Evolutionary conservation across 1,140 invertebrate genomes (phyloP).

Genomic region (Zaprionus lachaisei): DNA sequence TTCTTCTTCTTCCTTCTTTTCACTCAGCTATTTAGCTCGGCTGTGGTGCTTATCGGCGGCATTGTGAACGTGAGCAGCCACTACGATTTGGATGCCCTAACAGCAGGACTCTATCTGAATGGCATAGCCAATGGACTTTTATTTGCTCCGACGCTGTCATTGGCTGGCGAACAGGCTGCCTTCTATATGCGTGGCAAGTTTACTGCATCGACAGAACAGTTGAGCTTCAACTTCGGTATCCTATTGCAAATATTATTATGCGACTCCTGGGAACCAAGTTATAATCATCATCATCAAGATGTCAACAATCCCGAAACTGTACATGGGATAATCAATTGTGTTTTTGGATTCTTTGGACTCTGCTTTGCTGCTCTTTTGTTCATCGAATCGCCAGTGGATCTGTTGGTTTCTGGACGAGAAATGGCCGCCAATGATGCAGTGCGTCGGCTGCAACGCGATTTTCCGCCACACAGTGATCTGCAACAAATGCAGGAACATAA

Average conservation of each 20-base stretch:
- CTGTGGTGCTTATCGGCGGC: constrained; percentile 49
- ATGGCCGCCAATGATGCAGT: constrained; percentile 49
- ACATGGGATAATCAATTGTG: constrained; percentile 39
- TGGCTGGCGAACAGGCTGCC: constrained; percentile 52
- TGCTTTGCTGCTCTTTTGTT: constrained; percentile 27
- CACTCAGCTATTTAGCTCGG: constrained; percentile 27
- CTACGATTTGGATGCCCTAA: constrained; percentile 6
- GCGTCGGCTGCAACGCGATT: constrained; percentile 50
- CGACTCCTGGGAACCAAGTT: neutral
- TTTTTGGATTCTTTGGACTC: constrained; percentile 45
- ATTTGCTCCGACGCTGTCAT: constrained; percentile 55
- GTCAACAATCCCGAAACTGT: constrained; percentile 30
- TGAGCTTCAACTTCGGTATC: constrained; percentile 46
- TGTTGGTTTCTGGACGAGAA: constrained; percentile 47
- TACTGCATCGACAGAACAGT: constrained; percentile 37
- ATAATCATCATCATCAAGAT: neutral
- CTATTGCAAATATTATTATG: constrained; percentile 42
- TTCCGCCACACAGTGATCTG: constrained; percentile 8
- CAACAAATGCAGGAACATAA: constrained; percentile 62
- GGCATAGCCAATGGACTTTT: constrained; percentile 63
- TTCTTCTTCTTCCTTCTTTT: neutral
- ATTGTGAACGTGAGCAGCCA: constrained; percentile 37
- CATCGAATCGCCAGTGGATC: constrained; percentile 57
- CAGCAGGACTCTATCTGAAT: constrained; percentile 51
- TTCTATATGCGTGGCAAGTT: constrained; percentile 50